Conservation (phyloP, 2,797 vertebrate species). For the Pipistrellus kuhlii region DNA sequence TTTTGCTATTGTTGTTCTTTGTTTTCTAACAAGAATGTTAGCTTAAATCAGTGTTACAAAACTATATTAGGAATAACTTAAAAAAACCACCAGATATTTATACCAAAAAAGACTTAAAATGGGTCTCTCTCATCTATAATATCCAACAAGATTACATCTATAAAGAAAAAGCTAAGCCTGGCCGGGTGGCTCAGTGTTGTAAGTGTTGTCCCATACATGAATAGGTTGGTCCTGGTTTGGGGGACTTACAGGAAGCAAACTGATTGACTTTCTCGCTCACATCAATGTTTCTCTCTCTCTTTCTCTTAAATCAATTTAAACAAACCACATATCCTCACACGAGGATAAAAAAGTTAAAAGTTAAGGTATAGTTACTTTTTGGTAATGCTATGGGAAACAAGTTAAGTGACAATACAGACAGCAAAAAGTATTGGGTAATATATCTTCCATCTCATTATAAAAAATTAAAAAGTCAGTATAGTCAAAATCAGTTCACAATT, state of each 20-base stretch:
- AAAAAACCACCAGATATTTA: neutral
- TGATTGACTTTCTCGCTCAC: too few relatives aligned
- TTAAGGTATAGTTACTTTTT: neutral
- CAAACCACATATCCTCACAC: neutral
- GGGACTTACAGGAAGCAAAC: neutral
- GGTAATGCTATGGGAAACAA: neutral
- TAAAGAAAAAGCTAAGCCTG: slow-evolving; percentile 5
- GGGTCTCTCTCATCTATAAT: neutral
- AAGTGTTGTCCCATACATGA: neutral
- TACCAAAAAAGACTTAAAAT: neutral
- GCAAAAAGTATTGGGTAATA: neutral
- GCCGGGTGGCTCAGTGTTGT: rapidly evolving
- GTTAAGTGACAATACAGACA: neutral
- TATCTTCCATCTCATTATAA: neutral
- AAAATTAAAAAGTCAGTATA: neutral
- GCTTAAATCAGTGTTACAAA: slow-evolving; percentile 60
- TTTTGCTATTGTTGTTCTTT: neutral
- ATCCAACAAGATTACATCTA: neutral
- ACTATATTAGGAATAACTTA: slow-evolving; percentile 19
- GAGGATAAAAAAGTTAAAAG: neutral
- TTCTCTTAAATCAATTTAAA: neutral
- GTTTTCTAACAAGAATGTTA: slow-evolving; percentile 61
- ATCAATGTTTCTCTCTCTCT: neutral
- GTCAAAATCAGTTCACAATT: neutral
- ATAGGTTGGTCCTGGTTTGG: neutral